Evolutionary conservation across 2,113 vertebrate species (phyloP).

Genomic region (Percopsis transmontana): DNA sequence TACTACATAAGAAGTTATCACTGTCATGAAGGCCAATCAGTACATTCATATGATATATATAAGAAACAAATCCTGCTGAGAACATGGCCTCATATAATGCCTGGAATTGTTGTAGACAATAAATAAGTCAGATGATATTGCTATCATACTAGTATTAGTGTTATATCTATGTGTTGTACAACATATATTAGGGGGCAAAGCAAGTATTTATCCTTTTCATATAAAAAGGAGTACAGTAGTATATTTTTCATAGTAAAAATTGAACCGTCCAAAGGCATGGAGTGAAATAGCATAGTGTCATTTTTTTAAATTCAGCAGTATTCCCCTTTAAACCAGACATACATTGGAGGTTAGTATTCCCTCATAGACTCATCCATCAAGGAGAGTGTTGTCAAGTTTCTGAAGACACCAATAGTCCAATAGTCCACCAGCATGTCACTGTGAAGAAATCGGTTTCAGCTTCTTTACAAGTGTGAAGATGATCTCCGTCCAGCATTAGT

Average conservation of each 20-base stretch:
- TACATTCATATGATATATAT: no score
- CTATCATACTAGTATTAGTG: background rate
- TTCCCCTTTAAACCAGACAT: constrained; percentile 28
- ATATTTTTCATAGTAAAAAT: constrained; percentile 7
- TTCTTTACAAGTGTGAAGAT: constrained; percentile 15
- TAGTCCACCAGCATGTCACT: background rate
- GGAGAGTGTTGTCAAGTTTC: constrained; percentile 31
- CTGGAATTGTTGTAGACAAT: no score
- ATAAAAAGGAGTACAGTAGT: background rate
- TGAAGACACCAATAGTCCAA: constrained; percentile 7
- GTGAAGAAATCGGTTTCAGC: constrained; percentile 15
- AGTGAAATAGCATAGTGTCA: constrained; percentile 32
- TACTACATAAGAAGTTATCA: no score
- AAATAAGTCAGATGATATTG: no score
- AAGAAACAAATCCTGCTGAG: no score
- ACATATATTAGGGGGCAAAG: constrained; percentile 17
- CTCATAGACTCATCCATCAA: constrained; percentile 30
- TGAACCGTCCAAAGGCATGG: constrained; percentile 30
- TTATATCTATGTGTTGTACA: constrained; percentile 1
- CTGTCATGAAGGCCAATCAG: no score
- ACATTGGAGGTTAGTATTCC: constrained; percentile 16
- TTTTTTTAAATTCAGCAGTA: constrained; percentile 34
- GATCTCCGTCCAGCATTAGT: background rate
- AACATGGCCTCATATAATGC: no score
- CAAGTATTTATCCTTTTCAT: constrained; percentile 1